Conservation (phyloP, 2,113 vertebrate genomes). For the Connochaetes taurinus region DNA sequence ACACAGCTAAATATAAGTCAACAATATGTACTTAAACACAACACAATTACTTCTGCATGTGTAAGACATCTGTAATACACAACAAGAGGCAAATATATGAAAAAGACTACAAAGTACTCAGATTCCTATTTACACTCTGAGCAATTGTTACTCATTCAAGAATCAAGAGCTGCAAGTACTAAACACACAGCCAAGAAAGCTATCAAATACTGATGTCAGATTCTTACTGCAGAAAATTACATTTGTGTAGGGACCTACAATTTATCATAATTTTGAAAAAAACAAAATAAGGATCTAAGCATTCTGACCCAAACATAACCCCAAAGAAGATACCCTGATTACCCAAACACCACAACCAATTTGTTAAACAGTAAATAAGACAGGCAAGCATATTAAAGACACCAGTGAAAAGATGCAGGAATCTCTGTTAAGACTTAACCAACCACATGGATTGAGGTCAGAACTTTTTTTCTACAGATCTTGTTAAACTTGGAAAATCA, state of each 20-base stretch:
- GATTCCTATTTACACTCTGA: neutral
- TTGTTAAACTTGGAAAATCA: neutral
- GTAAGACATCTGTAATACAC: neutral
- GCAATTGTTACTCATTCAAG: neutral
- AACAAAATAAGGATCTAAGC: neutral
- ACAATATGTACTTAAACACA: slow-evolving; percentile 1
- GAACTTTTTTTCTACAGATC: neutral
- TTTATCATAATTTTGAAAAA: neutral
- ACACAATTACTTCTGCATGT: neutral
- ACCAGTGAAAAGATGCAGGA: neutral
- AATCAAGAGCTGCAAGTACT: neutral
- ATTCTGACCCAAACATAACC: neutral
- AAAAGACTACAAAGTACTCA: neutral
- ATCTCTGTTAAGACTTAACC: neutral
- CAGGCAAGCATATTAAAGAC: neutral
- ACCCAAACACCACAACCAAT: neutral
- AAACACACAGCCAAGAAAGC: neutral
- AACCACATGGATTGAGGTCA: neutral
- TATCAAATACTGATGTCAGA: slow-evolving; percentile 17
- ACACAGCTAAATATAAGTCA: neutral
- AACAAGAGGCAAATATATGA: neutral
- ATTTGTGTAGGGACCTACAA: neutral
- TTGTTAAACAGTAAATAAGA: slow-evolving; percentile 6
- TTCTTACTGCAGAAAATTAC: neutral
- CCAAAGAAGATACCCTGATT: neutral